phyloP scores from a whole-genome alignment of 2,888 invertebrate genomes.

The Aleiodes leptofemur region DNA sequence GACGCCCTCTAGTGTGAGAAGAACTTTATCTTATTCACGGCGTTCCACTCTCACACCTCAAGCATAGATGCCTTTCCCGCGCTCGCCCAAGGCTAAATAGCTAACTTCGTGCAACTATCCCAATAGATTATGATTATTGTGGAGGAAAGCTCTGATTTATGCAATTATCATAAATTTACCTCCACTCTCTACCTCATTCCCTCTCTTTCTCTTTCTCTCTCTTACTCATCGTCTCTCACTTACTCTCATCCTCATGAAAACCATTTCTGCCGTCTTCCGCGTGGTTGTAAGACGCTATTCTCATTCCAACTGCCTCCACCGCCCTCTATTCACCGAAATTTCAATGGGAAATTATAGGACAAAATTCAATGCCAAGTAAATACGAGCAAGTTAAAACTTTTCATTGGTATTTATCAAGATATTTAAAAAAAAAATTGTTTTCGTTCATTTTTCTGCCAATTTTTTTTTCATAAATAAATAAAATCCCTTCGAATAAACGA shows the following conservation, averaged over 20 bases:
- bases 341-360: slow-evolving; percentile 71
- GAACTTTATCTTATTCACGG: slow-evolving; percentile 69
- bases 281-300: slow-evolving; percentile 67
- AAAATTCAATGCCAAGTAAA: slow-evolving; percentile 37
- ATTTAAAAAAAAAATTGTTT: no score
- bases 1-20: slow-evolving; percentile 44
- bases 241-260: slow-evolving; percentile 32
- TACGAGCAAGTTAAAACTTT: slow-evolving; percentile 12
- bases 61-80: slow-evolving; percentile 51
- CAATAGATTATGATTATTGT: slow-evolving; percentile 75
- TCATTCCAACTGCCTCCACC: slow-evolving; percentile 51
- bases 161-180: slow-evolving; percentile 74
- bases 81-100: slow-evolving; percentile 73
- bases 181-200: slow-evolving; percentile 52
- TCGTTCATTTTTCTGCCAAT: neutral
- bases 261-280: slow-evolving; percentile 65
- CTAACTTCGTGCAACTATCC: slow-evolving; percentile 74
- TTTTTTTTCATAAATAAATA: neutral
- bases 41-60: slow-evolving; percentile 53
- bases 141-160: slow-evolving; percentile 75
- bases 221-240: slow-evolving; percentile 37
- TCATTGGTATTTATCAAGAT: no score
- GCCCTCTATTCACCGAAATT: slow-evolving; percentile 69
- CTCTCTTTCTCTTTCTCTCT: slow-evolving; percentile 37
- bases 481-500: no score